Conservation (phyloP, 2,888 invertebrate species). For the Myopa tessellatipennis region DNA sequence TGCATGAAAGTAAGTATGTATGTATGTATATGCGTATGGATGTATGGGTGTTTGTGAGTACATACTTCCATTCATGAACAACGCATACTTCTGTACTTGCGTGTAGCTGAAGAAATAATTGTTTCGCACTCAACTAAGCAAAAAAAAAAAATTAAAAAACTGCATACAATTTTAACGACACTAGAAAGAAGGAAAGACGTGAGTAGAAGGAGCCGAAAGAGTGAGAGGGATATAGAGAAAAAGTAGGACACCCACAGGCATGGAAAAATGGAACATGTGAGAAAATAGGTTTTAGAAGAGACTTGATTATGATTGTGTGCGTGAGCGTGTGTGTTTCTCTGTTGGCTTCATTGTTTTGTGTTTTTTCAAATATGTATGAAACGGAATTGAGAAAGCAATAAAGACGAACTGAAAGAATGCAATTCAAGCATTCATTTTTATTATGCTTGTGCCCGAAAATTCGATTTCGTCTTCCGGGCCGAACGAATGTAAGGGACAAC, state of each 20-base stretch:
- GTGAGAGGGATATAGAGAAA: background rate
- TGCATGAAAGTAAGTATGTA: background rate
- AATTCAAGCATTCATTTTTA: too few relatives aligned
- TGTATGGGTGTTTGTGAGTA: background rate
- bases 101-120: conserved; percentile 8
- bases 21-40: background rate
- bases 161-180: background rate
- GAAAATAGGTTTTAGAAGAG: background rate
- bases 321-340: too few relatives aligned
- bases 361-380: too few relatives aligned
- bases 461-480: too few relatives aligned
- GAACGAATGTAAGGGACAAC: too few relatives aligned
- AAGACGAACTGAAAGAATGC: too few relatives aligned
- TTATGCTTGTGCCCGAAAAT: too few relatives aligned
- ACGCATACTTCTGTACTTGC: background rate
- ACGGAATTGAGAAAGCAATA: too few relatives aligned
- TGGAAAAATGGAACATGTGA: background rate
- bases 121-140: conserved; percentile 1
- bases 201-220: too few relatives aligned
- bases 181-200: background rate
- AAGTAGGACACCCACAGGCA: background rate
- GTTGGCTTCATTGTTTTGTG: too few relatives aligned
- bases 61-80: background rate
- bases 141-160: background rate
- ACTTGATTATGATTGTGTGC: too few relatives aligned